A percentile compares a stretch with the other conserved stretches of the same genome.
Conservation (phyloP, 2,888 invertebrate species). For the Stramonita haemastoma region DNA sequence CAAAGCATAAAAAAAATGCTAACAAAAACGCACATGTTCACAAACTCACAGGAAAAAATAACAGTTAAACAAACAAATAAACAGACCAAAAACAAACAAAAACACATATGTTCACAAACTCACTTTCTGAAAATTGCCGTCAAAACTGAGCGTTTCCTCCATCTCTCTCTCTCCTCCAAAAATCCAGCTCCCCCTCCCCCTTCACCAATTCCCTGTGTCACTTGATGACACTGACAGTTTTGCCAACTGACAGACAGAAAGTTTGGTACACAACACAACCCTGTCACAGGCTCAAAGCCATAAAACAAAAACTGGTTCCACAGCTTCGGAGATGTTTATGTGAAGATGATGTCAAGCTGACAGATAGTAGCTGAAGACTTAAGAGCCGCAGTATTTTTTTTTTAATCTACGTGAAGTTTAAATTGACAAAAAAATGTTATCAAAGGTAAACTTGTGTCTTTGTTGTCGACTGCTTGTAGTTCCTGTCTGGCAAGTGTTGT, state of each 20-base stretch:
- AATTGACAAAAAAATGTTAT: no score
- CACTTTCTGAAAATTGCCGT: conserved; percentile 15
- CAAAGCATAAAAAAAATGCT: neutral
- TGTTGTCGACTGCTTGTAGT: no score
- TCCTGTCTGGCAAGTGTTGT: no score
- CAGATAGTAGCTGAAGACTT: no score
- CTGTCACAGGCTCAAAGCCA: neutral
- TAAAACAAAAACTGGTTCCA: neutral
- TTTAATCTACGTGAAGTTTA: no score
- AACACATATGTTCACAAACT: neutral
- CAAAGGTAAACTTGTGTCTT: no score
- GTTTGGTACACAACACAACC: neutral
- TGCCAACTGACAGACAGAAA: neutral
- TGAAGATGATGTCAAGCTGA: no score
- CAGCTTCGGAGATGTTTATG: neutral
- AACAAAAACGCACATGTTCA: neutral
- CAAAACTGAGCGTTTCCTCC: conserved; percentile 34
- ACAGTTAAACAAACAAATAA: neutral
- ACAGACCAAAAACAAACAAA: neutral
- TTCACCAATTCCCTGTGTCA: neutral
- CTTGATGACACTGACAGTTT: neutral
- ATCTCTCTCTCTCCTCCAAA: neutral
- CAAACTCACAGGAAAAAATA: neutral
- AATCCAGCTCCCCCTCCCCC: neutral
- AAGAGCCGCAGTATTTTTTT: no score